Conservation (phyloP, 2,113 vertebrate species). For the Sinosuthora webbiana region DNA sequence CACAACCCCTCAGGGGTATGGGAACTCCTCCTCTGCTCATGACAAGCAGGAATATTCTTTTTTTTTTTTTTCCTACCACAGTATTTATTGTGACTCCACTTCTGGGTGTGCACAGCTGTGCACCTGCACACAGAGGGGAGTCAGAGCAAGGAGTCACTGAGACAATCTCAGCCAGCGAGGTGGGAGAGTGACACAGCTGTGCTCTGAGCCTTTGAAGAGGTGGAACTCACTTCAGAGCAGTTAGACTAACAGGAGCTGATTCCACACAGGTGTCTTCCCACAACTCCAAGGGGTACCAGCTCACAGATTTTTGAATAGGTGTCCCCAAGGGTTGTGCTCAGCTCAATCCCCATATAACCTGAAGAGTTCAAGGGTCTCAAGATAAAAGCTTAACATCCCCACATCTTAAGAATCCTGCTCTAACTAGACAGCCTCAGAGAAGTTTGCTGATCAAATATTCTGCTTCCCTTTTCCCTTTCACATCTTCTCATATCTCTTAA, state of each 20-base stretch:
- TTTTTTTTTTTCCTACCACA: background rate
- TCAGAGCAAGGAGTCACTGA: background rate
- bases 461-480: background rate
- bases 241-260: background rate
- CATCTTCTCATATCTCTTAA: background rate
- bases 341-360: background rate
- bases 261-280: background rate
- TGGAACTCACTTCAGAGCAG: background rate
- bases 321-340: background rate
- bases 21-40: background rate
- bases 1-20: background rate
- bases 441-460: slow-evolving; percentile 20
- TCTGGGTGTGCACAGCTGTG: background rate
- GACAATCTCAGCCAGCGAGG: background rate
- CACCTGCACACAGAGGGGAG: background rate
- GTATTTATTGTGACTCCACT: background rate
- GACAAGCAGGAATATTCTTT: background rate
- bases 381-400: background rate
- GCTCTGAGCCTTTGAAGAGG: background rate
- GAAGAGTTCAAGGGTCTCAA: background rate
- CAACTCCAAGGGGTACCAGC: background rate
- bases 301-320: background rate
- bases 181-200: background rate
- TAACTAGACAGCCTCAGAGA: background rate
- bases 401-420: background rate